Base-by-base conservation (phyloP, 1,140 invertebrate genomes). In the Nilaparvata lugens region DNA sequence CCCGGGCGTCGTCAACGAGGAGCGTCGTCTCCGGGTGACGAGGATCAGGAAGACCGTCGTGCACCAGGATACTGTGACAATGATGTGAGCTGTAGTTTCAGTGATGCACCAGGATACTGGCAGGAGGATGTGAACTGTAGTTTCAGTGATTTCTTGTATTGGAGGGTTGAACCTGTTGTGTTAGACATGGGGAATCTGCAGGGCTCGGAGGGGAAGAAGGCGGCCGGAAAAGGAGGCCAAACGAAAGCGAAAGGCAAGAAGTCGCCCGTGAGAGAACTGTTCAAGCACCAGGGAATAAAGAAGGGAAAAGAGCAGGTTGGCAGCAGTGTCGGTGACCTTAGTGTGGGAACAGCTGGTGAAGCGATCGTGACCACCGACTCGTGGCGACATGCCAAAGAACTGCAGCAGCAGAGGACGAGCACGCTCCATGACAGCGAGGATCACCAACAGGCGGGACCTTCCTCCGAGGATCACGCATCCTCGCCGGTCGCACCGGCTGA, bases 151-250 rank as follows among this genome's bases (percentile, higher is more conserved):
- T 35, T 6, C 31, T 35, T 35, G 31, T 35, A 35, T 35, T 35
- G 31, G 31, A 6, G 31, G 31, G 31, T 35, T 35, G 4, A 35
- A 35, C 31, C 31, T 35, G 7, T 35, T 11, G 31, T 35, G 9
- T 35, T 35, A 35, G 31, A 9, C 4, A 60, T 60, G 59, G 59
- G 59, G 11, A 60, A 60, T 38, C 18, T 60, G 13, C 59, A 60
- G 31, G 51, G 51, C 14, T 38, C 31, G 13, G 51, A 42, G 14
- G 40, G 25, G 38, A 43, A 43, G 5, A 58, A 48, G 21, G 43
- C 31, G 13, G 28, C 2, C 5, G 9, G 14, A 4, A 16, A 16
- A 23, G 21, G 16, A 2, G 25, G 31, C 1, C 38, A 53, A 40
- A 40, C 16, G 18, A 21, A 48, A 40, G 19, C 21, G 48, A 38